phyloP scores from a whole-genome alignment of 2,797 vertebrate species.

The Morelia viridis region DNA sequence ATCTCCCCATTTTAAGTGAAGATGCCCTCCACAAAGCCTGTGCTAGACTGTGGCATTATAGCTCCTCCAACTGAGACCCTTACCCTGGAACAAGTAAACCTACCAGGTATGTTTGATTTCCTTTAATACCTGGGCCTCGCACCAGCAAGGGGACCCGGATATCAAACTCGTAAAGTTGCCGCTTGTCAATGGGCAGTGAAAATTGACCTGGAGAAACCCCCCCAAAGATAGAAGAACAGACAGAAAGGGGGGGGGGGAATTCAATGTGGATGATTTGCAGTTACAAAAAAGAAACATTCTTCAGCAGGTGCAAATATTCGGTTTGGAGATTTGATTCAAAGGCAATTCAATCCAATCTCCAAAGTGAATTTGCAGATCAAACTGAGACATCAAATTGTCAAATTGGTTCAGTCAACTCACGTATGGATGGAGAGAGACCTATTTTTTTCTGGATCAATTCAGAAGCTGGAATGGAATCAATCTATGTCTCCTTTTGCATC shows the following conservation, averaged over 20 bases:
- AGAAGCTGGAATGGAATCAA: no score
- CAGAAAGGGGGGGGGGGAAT: background rate
- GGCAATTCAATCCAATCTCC: background rate
- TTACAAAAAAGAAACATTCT: background rate
- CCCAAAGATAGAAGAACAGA: background rate
- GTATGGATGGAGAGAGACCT: background rate
- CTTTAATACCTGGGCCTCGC: conserved; percentile 81
- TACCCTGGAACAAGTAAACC: background rate
- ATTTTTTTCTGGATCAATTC: no score
- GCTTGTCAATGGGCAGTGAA: conserved; percentile 83
- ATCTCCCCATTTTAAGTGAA: background rate
- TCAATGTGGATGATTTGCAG: background rate
- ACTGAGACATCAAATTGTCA: background rate
- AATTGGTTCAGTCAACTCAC: background rate
- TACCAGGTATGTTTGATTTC: conserved; percentile 82
- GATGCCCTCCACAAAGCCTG: background rate
- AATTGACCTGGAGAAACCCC: conserved; percentile 77
- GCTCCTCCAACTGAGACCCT: background rate
- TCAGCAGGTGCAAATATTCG: background rate
- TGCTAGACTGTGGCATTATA: background rate
- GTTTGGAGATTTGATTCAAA: background rate
- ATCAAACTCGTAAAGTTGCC: conserved; percentile 88
- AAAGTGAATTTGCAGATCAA: background rate
- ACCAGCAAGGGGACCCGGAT: conserved; percentile 85
- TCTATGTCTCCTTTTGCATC: no score